phyloP scores from a whole-genome alignment of 2,113 vertebrate genomes.

The Hydrolagus affinis region DNA sequence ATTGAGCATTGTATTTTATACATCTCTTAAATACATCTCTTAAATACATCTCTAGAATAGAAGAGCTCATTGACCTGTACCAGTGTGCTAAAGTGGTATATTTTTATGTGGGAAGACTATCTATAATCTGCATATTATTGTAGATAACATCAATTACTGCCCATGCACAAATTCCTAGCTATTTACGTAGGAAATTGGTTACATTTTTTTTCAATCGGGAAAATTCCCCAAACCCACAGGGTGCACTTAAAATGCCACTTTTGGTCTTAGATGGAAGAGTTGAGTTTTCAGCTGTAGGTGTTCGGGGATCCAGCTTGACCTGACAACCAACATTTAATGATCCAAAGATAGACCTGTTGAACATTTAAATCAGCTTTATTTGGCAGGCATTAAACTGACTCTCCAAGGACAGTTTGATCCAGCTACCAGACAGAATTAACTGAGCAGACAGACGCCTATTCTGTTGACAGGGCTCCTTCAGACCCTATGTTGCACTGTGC shows the following conservation, averaged over 20 bases:
- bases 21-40: too few relatives aligned
- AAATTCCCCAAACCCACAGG: conserved; percentile 50
- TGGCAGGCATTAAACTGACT: conserved; percentile 39
- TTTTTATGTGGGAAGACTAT: conserved; percentile 30
- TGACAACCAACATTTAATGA: conserved; percentile 47
- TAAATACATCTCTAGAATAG: background rate
- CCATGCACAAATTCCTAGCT: conserved; percentile 15
- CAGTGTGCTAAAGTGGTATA: background rate
- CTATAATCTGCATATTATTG: conserved; percentile 33
- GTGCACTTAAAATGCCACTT: conserved; percentile 50
- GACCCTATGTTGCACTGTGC: background rate
- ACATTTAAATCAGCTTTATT: conserved; percentile 41
- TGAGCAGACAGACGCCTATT: conserved; percentile 8
- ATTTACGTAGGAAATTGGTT: conserved; percentile 37
- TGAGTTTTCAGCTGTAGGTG: conserved; percentile 46
- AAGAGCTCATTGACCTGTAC: background rate
- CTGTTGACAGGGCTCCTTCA: background rate
- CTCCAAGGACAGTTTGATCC: conserved; percentile 41
- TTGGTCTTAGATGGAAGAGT: conserved; percentile 48
- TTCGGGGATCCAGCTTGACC: conserved; percentile 48
- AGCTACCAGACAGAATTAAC: conserved; percentile 43
- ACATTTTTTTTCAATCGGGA: conserved; percentile 44
- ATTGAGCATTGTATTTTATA: background rate
- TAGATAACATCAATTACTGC: conserved; percentile 28
- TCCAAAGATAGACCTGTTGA: conserved; percentile 49